Conservation (phyloP, 1,140 invertebrate species). For the Epicauta chinensis region DNA sequence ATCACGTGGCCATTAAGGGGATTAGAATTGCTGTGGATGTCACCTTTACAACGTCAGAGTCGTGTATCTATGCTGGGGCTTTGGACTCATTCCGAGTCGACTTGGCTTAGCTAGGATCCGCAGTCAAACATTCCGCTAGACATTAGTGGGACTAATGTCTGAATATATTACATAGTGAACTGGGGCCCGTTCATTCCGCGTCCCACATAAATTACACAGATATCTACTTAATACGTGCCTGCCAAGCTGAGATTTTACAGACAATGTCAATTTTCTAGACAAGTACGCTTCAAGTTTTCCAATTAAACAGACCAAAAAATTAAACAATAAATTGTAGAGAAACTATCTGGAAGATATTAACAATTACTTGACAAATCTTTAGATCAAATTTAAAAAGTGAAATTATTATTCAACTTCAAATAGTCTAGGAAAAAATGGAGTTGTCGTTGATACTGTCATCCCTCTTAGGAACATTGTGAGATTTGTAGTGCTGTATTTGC, state of each 20-base stretch:
- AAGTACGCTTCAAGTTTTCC: too few species aligned
- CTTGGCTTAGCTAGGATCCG: constrained; percentile 33
- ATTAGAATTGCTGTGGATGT: constrained; percentile 35
- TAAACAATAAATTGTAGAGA: too few species aligned
- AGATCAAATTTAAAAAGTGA: too few species aligned
- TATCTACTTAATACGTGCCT: constrained; percentile 42
- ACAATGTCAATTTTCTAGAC: constrained; percentile 32
- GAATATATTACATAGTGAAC: constrained; percentile 39
- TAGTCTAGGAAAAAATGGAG: too few species aligned
- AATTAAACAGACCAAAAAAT: too few species aligned
- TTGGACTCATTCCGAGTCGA: constrained; percentile 28
- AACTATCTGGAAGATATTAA: too few species aligned
- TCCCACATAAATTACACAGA: constrained; percentile 41
- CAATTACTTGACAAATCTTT: too few species aligned
- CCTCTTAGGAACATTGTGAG: not conserved
- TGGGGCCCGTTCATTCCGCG: constrained; percentile 29
- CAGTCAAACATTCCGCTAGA: constrained; percentile 40
- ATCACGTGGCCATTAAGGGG: constrained; percentile 38
- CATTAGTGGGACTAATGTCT: constrained; percentile 40
- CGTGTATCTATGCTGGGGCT: constrained; percentile 29
- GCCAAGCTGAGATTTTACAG: constrained; percentile 36
- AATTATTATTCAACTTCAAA: too few species aligned
- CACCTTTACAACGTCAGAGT: constrained; percentile 31
- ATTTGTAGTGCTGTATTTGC: constrained; percentile 24
- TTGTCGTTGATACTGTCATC: too few species aligned